Evolutionary conservation across 2,113 vertebrate species (phyloP), one percentile per base, ranked within the genome.

Genomic region (Grammatotria lemairii): DNA sequence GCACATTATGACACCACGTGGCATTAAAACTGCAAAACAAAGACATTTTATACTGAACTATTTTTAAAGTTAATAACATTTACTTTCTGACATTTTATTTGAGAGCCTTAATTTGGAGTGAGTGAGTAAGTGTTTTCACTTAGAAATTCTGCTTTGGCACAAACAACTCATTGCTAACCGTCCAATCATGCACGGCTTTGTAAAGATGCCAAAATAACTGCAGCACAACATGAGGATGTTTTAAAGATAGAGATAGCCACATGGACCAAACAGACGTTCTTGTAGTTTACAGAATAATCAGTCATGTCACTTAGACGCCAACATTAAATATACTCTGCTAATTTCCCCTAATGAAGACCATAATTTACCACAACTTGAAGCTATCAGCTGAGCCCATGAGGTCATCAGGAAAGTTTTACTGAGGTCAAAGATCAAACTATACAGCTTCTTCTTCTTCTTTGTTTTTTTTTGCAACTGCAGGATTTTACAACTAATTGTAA

Each of bases 321-420:
- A 4, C 42, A 19, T 49, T 49, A 78, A 78, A 11, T n/a, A 78
- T 2, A n/a, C 2, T 13, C 73, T 19, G 26, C 26, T 78, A 49
- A 78, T 78, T 78, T 49, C 70, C 26, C 1, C 70, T 49, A 31
- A 78, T 51, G 16, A 19, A 51, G 26, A 78, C 4, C 45, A n/a
- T n/a, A 51, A 78, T 78, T 78, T 49, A 49, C 42, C 1, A 49
- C 26, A 47, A 3, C 73, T 31, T 49, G 23, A 78, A 78, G 26
- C 23, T 31, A 28, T 3, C 9, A 28, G 26, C 9, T 49, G 16
- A 78, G 42, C 14, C 42, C 42, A 0, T 49, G 0, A 49, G 2
- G 40, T 3, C 68, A 47, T 28, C 68, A 17, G 14, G 40, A 75
- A 75, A 47, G 42, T 49, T 47, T 49, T 49, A 31, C 0, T 49